Base-by-base conservation (phyloP, 2,888 invertebrate genomes). In the Macrophya annulata region DNA sequence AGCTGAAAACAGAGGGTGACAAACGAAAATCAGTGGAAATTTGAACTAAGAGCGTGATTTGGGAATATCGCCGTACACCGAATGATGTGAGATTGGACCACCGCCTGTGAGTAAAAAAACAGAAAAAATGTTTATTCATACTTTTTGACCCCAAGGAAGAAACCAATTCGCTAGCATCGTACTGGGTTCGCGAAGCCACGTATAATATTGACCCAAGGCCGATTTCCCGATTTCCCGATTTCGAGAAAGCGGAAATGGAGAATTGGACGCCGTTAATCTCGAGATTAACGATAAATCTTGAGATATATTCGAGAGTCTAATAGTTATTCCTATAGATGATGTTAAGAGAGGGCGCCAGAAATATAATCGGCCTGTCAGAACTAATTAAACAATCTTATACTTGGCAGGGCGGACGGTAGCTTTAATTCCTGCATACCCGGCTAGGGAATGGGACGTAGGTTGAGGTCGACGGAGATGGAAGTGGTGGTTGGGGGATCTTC, bases 351-450 rank as follows among this genome's bases (percentile, higher is more conserved):
- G 48, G 65, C 17, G 83, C 65, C 45, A 71, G 68, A 68, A 51
- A 48, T 68, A 83, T 45, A 83, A 48, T 17, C 31, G 48, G 31
- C 25, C 77, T 85, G 87, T 88, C 86, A 85, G 84, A 85, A 84
- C 87, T 90, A 90, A 90, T 90, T 89, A 89, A 90, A 90, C 87
- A 88, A 87, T 89, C 86, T 81, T 72, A 84, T 85, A 79, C 88
- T 86, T 85, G 85, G 77, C 40, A 82, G 81, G 79, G 86, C 86
- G 86, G 82, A 82, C 45, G 55, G 84, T 76, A 76, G 86, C 86
- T 87, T 88, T 87, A 89, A 89, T 88, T 87, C 87, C 85, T 84
- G 84, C 84, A 43, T 85, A 82, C 84, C 40, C 43, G 59, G 77
- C 68, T 77, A 68, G 45, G 45, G 83, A 51, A 65, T 83, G 68